These are phyloP conservation scores for Chrysoperla carnea DNA, from an alignment of 1,140 invertebrate genomes.

Conservation along the genomic window DNA sequence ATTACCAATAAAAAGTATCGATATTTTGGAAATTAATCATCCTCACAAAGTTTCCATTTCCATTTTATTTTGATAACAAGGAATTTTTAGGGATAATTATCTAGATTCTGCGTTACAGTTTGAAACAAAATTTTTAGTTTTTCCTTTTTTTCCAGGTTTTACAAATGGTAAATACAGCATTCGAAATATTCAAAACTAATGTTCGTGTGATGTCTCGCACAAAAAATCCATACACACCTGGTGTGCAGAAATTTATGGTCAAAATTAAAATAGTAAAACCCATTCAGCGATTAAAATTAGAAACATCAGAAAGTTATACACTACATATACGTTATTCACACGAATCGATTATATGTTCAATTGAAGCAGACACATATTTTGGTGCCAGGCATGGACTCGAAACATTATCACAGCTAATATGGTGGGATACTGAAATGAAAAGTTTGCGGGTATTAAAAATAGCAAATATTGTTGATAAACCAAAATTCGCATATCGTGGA, in stretches of 20 bases:
- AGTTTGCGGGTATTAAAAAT: constrained; percentile 34
- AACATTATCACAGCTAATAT: constrained; percentile 60
- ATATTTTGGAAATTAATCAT: too few relatives aligned
- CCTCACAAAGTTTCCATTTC: too few relatives aligned
- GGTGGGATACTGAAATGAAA: constrained; percentile 45
- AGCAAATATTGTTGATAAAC: constrained; percentile 35
- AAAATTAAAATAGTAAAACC: constrained; percentile 27
- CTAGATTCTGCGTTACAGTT: too few relatives aligned
- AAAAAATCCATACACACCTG: constrained; percentile 10
- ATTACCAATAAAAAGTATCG: too few relatives aligned
- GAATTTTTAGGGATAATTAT: too few relatives aligned
- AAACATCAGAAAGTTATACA: constrained; percentile 58
- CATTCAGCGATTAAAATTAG: constrained; percentile 36
- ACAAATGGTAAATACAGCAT: constrained; percentile 21
- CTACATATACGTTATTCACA: constrained; percentile 33
- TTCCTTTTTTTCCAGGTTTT: background rate
- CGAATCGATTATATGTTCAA: constrained; percentile 34
- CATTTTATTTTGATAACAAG: too few relatives aligned
- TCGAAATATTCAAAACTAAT: constrained; percentile 25
- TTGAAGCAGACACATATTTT: constrained; percentile 50
- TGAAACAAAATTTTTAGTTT: too few relatives aligned
- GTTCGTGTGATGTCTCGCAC: constrained; percentile 21
- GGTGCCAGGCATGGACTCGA: constrained; percentile 63
- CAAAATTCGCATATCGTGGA: constrained; percentile 44
- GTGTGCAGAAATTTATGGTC: constrained; percentile 27